Evolutionary conservation across 2,113 vertebrate genomes (phyloP).

Genomic region (Pterocles gutturalis): DNA sequence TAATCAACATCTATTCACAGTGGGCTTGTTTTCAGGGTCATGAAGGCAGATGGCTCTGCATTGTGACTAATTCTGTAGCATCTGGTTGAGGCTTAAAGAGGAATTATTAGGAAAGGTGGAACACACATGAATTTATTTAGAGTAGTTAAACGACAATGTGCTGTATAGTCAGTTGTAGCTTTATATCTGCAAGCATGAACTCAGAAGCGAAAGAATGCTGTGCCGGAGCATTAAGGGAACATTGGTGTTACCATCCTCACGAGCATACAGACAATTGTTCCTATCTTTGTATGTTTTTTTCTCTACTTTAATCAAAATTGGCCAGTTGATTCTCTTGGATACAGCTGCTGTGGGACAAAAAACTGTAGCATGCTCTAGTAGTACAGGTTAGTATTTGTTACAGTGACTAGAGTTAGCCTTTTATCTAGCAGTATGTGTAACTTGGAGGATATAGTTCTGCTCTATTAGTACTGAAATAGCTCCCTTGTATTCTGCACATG

Average conservation of each 20-base stretch:
- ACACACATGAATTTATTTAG: not conserved
- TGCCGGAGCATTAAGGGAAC: not conserved
- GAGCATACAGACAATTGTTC: accelerated
- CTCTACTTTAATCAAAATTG: not conserved
- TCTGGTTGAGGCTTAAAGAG: slow-evolving; percentile 30
- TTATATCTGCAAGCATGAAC: not conserved
- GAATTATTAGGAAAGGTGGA: slow-evolving; percentile 5
- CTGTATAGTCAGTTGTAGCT: not conserved
- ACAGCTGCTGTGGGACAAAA: not conserved
- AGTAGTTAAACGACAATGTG: not conserved
- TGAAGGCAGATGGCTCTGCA: slow-evolving; percentile 44
- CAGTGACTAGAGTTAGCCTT: not conserved
- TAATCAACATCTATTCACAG: slow-evolving; percentile 12
- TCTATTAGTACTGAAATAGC: not conserved
- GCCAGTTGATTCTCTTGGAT: not conserved
- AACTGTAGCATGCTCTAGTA: not conserved
- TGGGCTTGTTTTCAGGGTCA: slow-evolving; percentile 30
- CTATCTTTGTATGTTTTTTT: not conserved
- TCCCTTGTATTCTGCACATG: not conserved
- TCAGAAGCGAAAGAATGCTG: not conserved
- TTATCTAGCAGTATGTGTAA: not conserved
- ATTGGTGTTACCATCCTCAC: not conserved
- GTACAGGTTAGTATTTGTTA: not conserved
- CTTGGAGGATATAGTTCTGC: not conserved
- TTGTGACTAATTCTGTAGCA: slow-evolving; percentile 11